phyloP scores from a whole-genome alignment of 2,797 vertebrate species.

The Hemibagrus guttatus region DNA sequence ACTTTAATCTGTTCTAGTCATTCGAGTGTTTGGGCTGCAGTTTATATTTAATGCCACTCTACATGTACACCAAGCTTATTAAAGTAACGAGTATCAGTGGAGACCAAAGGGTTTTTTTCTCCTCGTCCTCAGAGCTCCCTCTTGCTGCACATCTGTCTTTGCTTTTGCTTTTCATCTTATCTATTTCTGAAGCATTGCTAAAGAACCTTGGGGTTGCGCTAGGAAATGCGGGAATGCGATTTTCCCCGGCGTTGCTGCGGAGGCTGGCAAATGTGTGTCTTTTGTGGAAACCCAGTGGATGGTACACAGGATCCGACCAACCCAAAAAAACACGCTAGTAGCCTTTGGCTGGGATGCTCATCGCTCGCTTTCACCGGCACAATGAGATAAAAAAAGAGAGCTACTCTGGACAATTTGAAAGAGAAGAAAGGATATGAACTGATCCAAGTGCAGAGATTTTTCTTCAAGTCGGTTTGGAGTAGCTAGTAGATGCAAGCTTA shows the following conservation, averaged over 20 bases:
- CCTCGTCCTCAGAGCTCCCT: constrained; percentile 15
- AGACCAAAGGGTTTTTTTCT: constrained; percentile 52
- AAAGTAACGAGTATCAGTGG: constrained; percentile 46
- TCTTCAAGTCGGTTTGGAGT: constrained; percentile 54
- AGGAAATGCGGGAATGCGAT: constrained; percentile 52
- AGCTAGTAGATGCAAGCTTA: constrained; percentile 67
- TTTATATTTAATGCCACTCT: neutral
- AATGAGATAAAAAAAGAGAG: constrained; percentile 63
- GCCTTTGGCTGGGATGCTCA: constrained; percentile 69
- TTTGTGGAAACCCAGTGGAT: constrained; percentile 59
- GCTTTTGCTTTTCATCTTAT: constrained; percentile 51
- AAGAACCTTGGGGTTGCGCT: constrained; percentile 57
- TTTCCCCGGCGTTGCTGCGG: constrained; percentile 57
- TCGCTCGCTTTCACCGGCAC: constrained; percentile 63
- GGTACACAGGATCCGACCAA: constrained; percentile 58
- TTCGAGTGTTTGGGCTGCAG: neutral
- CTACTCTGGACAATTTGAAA: constrained; percentile 50
- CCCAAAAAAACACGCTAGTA: constrained; percentile 55
- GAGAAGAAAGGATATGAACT: neutral
- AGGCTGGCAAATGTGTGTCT: constrained; percentile 63
- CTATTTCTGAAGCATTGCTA: constrained; percentile 61
- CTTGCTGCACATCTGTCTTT: constrained; percentile 60
- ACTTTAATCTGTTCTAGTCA: constrained; percentile 30
- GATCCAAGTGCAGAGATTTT: neutral
- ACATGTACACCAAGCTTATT: constrained; percentile 31